Conservation (phyloP, 2,797 vertebrate species). For the Harpagifer antarcticus region DNA sequence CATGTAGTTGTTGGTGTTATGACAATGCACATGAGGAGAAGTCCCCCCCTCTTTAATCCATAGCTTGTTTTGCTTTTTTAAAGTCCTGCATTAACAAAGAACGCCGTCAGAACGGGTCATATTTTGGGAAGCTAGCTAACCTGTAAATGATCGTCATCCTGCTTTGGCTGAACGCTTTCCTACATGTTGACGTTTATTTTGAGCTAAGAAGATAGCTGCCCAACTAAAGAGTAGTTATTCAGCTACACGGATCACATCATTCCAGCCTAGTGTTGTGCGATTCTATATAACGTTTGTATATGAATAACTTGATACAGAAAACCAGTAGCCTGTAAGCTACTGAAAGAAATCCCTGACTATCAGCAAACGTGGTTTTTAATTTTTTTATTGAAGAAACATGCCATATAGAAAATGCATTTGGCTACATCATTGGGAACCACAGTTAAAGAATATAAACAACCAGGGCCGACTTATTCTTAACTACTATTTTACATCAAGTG, state of each 20-base stretch:
- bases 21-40: rapidly evolving
- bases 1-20: background rate
- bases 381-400: no score
- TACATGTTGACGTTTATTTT: background rate
- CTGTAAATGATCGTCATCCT: background rate
- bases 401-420: no score
- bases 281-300: background rate
- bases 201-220: background rate
- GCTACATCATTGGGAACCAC: no score
- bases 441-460: no score
- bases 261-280: background rate
- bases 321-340: background rate
- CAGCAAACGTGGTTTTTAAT: background rate
- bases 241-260: rapidly evolving
- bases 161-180: rapidly evolving
- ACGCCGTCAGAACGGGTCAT: background rate
- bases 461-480: no score
- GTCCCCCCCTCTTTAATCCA: background rate
- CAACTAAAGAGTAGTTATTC: no score
- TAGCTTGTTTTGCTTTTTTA: no score
- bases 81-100: background rate
- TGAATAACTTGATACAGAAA: background rate
- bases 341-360: background rate
- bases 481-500: no score
- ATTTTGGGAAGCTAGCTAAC: background rate